phyloP scores from a whole-genome alignment of 2,888 invertebrate species.

The Chamaedrilus cognettii region DNA sequence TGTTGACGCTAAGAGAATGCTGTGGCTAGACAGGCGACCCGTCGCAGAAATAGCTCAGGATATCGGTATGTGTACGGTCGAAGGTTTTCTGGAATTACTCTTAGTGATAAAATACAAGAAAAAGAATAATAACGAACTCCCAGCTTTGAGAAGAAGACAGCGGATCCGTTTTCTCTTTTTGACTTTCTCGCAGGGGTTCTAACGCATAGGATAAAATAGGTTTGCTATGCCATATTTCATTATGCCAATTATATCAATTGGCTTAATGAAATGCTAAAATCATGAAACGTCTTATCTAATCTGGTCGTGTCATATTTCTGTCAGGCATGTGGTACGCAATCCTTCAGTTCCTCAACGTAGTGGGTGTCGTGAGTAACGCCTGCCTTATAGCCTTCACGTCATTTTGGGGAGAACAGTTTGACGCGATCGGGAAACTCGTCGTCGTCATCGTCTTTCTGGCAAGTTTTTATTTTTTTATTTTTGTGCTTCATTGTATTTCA shows the following conservation, averaged over 20 bases:
- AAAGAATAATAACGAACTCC: no score
- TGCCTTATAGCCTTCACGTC: slow-evolving; percentile 62
- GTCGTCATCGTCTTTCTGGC: slow-evolving; percentile 60
- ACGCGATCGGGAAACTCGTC: slow-evolving; percentile 46
- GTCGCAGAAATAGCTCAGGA: slow-evolving; percentile 58
- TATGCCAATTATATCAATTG: no score
- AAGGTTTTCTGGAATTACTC: no score
- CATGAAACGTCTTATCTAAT: background rate
- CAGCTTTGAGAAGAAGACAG: no score
- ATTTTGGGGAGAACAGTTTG: slow-evolving; percentile 49
- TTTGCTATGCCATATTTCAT: no score
- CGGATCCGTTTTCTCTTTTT: no score
- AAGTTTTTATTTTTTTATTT: no score
- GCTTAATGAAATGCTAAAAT: no score
- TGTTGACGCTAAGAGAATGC: slow-evolving; percentile 58
- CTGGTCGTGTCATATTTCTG: background rate
- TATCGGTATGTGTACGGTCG: slow-evolving; percentile 56
- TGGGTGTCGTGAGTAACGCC: slow-evolving; percentile 61
- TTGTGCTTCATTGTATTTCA: no score
- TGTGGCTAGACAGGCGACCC: slow-evolving; percentile 61
- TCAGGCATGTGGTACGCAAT: slow-evolving; percentile 62
- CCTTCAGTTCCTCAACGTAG: slow-evolving; percentile 59
- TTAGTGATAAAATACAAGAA: no score
- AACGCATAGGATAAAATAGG: no score
- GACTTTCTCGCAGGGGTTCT: no score